A percentile compares a stretch with the other conserved stretches of the same genome.
These are phyloP conservation scores for Ophion costatus DNA, from an alignment of 2,888 invertebrate genomes.

Conservation along the genomic window DNA sequence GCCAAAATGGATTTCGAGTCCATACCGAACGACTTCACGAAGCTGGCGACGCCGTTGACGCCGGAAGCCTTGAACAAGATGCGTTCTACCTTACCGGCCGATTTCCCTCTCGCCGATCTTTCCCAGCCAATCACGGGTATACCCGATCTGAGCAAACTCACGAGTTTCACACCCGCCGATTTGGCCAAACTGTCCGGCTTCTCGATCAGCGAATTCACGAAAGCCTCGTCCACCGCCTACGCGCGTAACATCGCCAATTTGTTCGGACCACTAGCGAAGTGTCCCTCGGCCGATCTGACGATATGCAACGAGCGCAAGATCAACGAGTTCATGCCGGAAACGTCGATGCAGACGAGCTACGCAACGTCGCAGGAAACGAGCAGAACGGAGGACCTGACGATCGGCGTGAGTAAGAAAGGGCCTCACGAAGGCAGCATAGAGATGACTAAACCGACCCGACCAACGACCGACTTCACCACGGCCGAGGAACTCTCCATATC, in stretches of 20 bases:
- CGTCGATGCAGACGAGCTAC: constrained; percentile 71
- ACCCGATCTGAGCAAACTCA: constrained; percentile 79
- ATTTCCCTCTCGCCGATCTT: constrained; percentile 80
- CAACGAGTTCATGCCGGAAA: constrained; percentile 67
- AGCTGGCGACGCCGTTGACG: constrained; percentile 73
- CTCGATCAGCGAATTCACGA: constrained; percentile 80
- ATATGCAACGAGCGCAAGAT: constrained; percentile 67
- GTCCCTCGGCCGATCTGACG: constrained; percentile 72
- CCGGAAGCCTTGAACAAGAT: constrained; percentile 74
- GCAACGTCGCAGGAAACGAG: constrained; percentile 37
- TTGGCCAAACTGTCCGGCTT: constrained; percentile 81
- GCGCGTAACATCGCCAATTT: constrained; percentile 81
- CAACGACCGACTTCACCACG: constrained; percentile 67
- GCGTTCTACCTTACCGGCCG: constrained; percentile 72
- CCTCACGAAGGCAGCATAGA: constrained; percentile 52
- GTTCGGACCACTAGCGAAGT: constrained; percentile 79
- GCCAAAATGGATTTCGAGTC: constrained; percentile 80
- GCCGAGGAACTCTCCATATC: constrained; percentile 79
- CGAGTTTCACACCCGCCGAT: constrained; percentile 80
- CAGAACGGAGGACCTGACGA: constrained; percentile 62
- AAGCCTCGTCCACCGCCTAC: constrained; percentile 79
- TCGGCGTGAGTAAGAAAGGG: constrained; percentile 58
- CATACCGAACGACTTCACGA: constrained; percentile 76
- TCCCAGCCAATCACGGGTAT: constrained; percentile 80
- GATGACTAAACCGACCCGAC: constrained; percentile 60